phyloP scores from a whole-genome alignment of 1,140 invertebrate genomes.

The Telenomus remus region DNA sequence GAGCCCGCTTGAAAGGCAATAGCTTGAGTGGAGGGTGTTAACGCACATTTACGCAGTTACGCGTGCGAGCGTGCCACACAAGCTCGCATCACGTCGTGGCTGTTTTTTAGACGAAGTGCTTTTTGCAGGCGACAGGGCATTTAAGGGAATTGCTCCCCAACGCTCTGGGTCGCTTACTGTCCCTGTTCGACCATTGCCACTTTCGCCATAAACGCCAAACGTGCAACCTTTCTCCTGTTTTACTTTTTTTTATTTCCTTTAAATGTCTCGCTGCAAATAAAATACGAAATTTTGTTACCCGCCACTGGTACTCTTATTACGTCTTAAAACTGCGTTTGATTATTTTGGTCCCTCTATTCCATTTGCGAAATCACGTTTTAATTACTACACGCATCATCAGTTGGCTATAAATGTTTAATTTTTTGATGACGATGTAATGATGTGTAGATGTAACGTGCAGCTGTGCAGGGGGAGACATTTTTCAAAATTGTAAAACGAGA shows the following conservation, averaged over 20 bases:
- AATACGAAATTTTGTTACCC: slow-evolving; percentile 11
- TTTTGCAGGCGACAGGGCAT: slow-evolving; percentile 72
- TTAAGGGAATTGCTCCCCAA: slow-evolving; percentile 73
- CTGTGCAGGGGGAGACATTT: slow-evolving; percentile 36
- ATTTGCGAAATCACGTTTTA: no score
- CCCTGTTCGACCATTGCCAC: slow-evolving; percentile 55
- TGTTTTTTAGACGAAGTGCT: slow-evolving; percentile 73
- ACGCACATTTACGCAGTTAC: slow-evolving; percentile 51
- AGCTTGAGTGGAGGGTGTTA: slow-evolving; percentile 66
- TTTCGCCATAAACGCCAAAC: slow-evolving; percentile 50
- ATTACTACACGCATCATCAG: no score
- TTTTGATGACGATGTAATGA: background rate
- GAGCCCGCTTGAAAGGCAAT: slow-evolving; percentile 65
- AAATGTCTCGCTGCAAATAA: slow-evolving; percentile 19
- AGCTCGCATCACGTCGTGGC: slow-evolving; percentile 42
- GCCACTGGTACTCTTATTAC: slow-evolving; percentile 8
- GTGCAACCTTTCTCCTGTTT: slow-evolving; percentile 41
- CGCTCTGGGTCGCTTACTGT: slow-evolving; percentile 58
- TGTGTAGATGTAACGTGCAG: no score
- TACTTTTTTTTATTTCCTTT: slow-evolving; percentile 26
- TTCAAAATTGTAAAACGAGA: slow-evolving; percentile 65
- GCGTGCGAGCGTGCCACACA: slow-evolving; percentile 52
- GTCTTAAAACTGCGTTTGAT: background rate
- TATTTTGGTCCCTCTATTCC: background rate
- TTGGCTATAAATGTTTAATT: no score